phyloP scores from a whole-genome alignment of 2,797 vertebrate species.

The Periparus ater region DNA sequence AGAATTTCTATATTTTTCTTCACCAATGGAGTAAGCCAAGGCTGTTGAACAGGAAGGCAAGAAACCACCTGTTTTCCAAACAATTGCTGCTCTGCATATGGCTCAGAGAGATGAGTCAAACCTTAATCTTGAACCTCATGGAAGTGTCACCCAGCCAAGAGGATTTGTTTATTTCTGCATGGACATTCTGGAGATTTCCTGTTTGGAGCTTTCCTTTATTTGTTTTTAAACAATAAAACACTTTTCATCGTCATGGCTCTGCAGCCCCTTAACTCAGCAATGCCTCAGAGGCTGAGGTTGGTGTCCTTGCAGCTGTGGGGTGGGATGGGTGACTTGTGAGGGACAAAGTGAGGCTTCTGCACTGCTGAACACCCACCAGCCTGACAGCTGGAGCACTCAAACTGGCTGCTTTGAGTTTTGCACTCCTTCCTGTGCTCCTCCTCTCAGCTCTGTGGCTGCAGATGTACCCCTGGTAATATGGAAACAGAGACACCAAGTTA shows the following conservation, averaged over 20 bases:
- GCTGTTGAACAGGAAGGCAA: neutral
- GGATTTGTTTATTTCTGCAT: neutral
- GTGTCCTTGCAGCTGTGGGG: rapidly evolving
- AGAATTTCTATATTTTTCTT: neutral
- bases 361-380: neutral
- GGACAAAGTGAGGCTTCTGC: neutral
- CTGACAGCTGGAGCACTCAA: neutral
- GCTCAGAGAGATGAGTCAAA: neutral
- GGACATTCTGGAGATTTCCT: neutral
- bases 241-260: neutral
- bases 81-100: neutral
- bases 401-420: neutral
- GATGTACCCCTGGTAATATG: neutral
- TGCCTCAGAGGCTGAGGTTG: neutral
- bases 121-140: neutral
- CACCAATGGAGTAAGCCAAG: neutral
- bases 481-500: neutral
- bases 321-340: neutral
- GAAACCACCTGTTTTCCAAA: neutral
- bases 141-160: neutral
- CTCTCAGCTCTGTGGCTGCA: neutral
- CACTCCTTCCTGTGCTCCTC: neutral
- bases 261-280: neutral
- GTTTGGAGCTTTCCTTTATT: neutral
- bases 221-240: neutral